Evolutionary conservation across 2,113 vertebrate genomes (phyloP).

Genomic region (Ictalurus punctatus): DNA sequence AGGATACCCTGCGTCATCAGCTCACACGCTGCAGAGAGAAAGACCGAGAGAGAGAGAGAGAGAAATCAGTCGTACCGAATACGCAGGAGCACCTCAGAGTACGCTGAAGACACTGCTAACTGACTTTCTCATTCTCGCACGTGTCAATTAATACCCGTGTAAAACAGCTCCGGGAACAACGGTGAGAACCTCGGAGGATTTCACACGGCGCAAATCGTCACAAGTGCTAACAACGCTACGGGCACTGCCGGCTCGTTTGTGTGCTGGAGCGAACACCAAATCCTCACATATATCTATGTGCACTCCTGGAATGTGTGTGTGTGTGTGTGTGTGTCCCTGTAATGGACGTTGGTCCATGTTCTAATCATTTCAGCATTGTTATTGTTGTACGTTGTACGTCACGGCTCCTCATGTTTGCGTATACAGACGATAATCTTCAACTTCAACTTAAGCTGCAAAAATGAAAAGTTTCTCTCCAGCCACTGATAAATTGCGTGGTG

Average conservation of each 20-base stretch:
- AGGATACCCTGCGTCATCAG: conserved; percentile 97
- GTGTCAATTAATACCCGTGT: background rate
- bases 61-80: background rate
- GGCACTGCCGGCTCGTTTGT: background rate
- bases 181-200: background rate
- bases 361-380: background rate
- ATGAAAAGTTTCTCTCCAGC: background rate
- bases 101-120: background rate
- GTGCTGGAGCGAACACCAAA: background rate
- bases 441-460: background rate
- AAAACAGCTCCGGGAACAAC: background rate
- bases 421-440: background rate
- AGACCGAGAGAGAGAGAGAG: background rate
- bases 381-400: too few relatives aligned
- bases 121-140: background rate
- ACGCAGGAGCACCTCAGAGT: background rate
- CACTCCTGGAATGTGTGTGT: background rate
- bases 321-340: background rate
- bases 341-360: background rate
- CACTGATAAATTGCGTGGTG: background rate
- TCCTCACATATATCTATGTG: background rate
- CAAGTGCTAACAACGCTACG: background rate
- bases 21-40: conserved; percentile 82
- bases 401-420: background rate
- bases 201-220: background rate